Evolutionary conservation across 2,113 vertebrate species (phyloP).

Genomic region (Microcebus jonahi): DNA sequence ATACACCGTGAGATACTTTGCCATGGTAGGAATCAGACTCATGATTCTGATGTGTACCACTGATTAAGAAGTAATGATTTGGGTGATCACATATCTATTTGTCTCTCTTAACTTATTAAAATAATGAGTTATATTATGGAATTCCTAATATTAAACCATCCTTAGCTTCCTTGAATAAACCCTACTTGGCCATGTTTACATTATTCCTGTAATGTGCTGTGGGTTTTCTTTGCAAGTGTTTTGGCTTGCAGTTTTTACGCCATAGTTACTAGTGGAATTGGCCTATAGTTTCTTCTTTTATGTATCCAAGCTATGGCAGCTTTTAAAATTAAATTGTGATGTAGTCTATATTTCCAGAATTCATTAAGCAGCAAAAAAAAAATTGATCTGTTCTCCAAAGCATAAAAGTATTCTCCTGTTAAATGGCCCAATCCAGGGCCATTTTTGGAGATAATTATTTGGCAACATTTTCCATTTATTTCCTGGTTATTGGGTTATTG

Average conservation of each 20-base stretch:
- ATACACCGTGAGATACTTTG: not conserved
- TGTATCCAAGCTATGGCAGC: not conserved
- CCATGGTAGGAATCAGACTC: not conserved
- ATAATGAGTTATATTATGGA: not conserved
- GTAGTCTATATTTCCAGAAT: not conserved
- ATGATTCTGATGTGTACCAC: not conserved
- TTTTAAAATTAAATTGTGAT: slow-evolving; percentile 37
- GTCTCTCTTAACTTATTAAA: not conserved
- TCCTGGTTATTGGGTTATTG: not conserved
- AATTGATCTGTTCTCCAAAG: not conserved
- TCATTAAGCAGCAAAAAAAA: not conserved
- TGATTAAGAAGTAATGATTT: not conserved
- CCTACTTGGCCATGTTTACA: not conserved
- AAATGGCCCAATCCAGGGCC: not conserved
- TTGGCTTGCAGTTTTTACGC: not conserved
- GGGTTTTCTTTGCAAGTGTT: slow-evolving; percentile 4
- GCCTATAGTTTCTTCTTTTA: not conserved
- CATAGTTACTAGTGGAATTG: not conserved
- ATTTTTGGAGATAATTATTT: slow-evolving; percentile 9
- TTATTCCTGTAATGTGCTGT: slow-evolving; percentile 7
- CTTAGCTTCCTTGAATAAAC: not conserved
- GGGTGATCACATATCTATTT: not conserved
- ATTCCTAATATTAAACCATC: not conserved
- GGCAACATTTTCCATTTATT: slow-evolving; percentile 11
- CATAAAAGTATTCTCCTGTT: not conserved